Evolutionary conservation across 2,888 invertebrate species (phyloP), one percentile per base, ranked within the genome.

Genomic region (Platycnemis pennipes): DNA sequence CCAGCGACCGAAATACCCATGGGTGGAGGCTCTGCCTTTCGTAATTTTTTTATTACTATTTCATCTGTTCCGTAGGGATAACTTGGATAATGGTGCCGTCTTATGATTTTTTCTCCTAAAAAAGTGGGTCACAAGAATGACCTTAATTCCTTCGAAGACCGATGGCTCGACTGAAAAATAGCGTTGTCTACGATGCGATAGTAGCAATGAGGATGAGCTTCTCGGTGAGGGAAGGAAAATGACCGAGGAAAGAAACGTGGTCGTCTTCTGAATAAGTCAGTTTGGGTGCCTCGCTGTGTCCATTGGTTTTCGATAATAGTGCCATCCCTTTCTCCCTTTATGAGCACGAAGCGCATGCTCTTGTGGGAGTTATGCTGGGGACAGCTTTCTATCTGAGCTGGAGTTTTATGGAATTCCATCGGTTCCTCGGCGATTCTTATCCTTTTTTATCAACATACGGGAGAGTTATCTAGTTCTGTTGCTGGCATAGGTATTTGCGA

Each of bases 71-170:
- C 63, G 44, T 37, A 31, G 44, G 91, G 91, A 91, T 91, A 91
- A 91, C 91, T 91, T 45, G 91, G 63, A 91, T 91, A 91, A 91
- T 91, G 63, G 91, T 91, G 1, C 37, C 37, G 31, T 77, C n/a
- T n/a, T 77, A n/a, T 69, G n/a, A 69, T 77, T 91, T 63, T 26
- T 13, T 44, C 69, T 89, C 2, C 13, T 7, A 8, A 44, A 91
- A 56, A 91, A 91, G 63, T 91, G 69, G 91, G 91, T 44, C 91
- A 69, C 91, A 63, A 56, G 37, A 63, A 91, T 91, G 91, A 91
- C 91, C 91, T 91, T 91, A 91, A 91, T 91, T 91, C 91, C n/a
- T 91, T n/a, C 69, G 91, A 91, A 91, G 91, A 91, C 91, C 91
- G 91, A 91, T 91, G 63, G 63, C 91, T 91, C 63, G 87, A 45